Percentiles rank a stretch among this genome's conserved stretches.
Evolutionary conservation across 2,113 vertebrate genomes (phyloP).

Genomic region (Mus spicilegus): DNA sequence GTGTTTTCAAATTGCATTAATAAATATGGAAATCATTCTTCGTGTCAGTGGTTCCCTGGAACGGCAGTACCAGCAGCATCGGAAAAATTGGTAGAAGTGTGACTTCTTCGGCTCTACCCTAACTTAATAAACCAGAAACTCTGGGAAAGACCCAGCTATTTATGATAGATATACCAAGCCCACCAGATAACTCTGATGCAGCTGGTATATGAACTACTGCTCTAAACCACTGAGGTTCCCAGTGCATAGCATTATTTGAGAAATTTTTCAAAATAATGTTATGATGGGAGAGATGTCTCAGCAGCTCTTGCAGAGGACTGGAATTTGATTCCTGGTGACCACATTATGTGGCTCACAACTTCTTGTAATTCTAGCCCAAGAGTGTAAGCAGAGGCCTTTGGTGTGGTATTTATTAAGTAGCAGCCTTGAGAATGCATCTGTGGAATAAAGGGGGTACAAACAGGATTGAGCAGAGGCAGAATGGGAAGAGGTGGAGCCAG

Average conservation of each 20-base stretch:
- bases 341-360: not conserved
- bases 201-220: not conserved
- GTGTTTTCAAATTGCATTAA: slow-evolving; percentile 53
- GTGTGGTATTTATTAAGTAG: not conserved
- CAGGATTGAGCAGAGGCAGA: not conserved
- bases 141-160: not conserved
- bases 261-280: not conserved
- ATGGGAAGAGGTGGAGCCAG: not conserved
- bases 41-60: not conserved
- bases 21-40: slow-evolving; percentile 64
- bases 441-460: not conserved
- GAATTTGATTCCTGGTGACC: not conserved
- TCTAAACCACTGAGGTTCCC: slow-evolving; percentile 17
- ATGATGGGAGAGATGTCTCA: not conserved
- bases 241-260: not conserved
- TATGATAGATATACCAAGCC: not conserved
- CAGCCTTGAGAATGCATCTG: not conserved
- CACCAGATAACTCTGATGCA: not conserved
- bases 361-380: not conserved
- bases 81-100: not conserved
- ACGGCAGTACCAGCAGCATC: not conserved
- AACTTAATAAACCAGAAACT: slow-evolving; percentile 15
- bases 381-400: not conserved
- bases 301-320: not conserved
- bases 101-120: not conserved